Percentiles rank a stretch among this genome's conserved stretches.
These are phyloP conservation scores for Paracanthobrama guichenoti DNA, from an alignment of 2,113 vertebrate genomes.

Conservation along the genomic window DNA sequence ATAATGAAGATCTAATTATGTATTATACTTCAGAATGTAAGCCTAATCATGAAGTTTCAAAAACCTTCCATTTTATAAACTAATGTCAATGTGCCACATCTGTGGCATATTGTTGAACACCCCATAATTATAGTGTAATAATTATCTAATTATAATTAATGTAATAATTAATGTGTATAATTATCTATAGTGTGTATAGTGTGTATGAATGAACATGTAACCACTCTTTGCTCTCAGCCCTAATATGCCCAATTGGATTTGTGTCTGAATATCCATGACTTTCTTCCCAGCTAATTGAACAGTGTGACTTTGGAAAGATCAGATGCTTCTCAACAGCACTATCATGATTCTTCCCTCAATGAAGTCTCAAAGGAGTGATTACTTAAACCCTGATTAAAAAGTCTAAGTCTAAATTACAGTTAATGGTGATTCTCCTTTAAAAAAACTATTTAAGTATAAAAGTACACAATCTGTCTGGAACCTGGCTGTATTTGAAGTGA, in stretches of 20 bases:
- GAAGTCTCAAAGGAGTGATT: background rate
- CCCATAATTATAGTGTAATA: no score
- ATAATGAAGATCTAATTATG: background rate
- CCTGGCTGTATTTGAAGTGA: background rate
- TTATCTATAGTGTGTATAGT: no score
- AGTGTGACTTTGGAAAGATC: background rate
- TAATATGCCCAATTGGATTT: background rate
- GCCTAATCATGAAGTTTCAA: background rate
- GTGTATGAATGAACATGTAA: no score
- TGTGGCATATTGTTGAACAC: no score
- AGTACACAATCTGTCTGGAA: no score
- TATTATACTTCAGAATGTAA: background rate
- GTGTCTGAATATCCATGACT: background rate
- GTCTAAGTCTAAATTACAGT: background rate
- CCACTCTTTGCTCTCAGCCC: background rate
- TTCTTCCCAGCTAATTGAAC: background rate
- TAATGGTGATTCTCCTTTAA: background rate
- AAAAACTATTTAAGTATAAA: conserved; percentile 3
- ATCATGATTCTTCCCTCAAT: background rate
- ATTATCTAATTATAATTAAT: no score
- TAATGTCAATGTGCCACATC: no score
- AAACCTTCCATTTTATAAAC: background rate
- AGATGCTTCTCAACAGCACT: background rate
- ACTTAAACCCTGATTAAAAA: background rate
- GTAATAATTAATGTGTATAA: no score